A percentile compares a stretch with the other conserved stretches of the same genome.
These are phyloP conservation scores for Leucoptera coffeella DNA, from an alignment of 2,888 invertebrate genomes.

Conservation along the genomic window DNA sequence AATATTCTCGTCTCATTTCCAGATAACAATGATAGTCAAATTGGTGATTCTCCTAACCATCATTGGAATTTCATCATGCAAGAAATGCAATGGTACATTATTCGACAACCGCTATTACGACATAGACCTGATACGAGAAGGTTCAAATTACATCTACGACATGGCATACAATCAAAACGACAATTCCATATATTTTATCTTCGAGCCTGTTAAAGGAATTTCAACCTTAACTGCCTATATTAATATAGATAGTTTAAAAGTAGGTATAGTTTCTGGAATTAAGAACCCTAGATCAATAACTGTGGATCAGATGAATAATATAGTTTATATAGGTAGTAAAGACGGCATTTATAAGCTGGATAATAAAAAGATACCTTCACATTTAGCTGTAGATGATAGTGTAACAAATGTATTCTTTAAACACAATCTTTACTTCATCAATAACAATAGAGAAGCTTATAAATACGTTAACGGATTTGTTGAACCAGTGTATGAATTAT, in stretches of 20 bases:
- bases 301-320: slow-evolving; percentile 21
- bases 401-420: slow-evolving; percentile 22
- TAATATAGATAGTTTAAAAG: slow-evolving; percentile 14
- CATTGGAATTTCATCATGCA: slow-evolving; percentile 10
- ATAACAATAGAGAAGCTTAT: slow-evolving; percentile 17
- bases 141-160: slow-evolving; percentile 22
- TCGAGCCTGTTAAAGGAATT: slow-evolving; percentile 17
- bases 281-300: slow-evolving; percentile 29
- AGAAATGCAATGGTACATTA: slow-evolving; percentile 21
- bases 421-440: slow-evolving; percentile 22
- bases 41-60: too few species aligned
- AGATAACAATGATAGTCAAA: too few species aligned
- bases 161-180: slow-evolving; percentile 22
- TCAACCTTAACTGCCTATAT: slow-evolving; percentile 18
- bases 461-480: slow-evolving; percentile 23
- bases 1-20: too few species aligned
- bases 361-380: slow-evolving; percentile 18
- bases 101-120: slow-evolving; percentile 24
- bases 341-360: slow-evolving; percentile 28
- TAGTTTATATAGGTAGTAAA: slow-evolving; percentile 24
- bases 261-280: slow-evolving; percentile 21
- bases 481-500: slow-evolving; percentile 15
- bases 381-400: slow-evolving; percentile 19
- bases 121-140: slow-evolving; percentile 26
- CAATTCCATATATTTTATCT: slow-evolving; percentile 28